Evolutionary conservation across 2,888 invertebrate genomes (phyloP).

Genomic region (Dolomedes plantarius): DNA sequence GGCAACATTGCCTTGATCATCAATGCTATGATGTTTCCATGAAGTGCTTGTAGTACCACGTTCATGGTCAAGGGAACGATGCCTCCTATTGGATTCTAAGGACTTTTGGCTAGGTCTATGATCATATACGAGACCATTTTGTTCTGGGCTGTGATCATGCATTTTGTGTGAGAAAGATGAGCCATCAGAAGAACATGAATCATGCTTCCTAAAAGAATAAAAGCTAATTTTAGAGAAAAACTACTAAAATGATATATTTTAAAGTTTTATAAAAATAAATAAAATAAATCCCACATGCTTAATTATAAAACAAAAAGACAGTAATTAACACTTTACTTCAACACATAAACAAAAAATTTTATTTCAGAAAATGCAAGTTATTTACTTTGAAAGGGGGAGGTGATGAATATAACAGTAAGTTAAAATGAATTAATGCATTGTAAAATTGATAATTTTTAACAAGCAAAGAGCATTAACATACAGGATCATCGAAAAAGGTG

Average conservation of each 20-base stretch:
- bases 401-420: too few species aligned
- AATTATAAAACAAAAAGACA: too few species aligned
- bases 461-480: too few species aligned
- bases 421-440: too few species aligned
- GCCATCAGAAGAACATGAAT: conserved; percentile 67
- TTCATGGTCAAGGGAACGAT: conserved; percentile 64
- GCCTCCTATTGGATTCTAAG: conserved; percentile 36
- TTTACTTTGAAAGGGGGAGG: too few species aligned
- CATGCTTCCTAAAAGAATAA: conserved; percentile 56
- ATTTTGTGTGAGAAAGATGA: conserved; percentile 60
- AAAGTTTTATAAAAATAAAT: background rate
- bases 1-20: conserved; percentile 41
- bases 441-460: too few species aligned
- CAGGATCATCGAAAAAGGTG: too few species aligned
- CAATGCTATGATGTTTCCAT: conserved; percentile 66
- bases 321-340: too few species aligned
- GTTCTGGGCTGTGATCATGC: conserved; percentile 66
- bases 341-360: too few species aligned
- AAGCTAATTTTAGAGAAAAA: background rate
- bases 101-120: conserved; percentile 39
- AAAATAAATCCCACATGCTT: too few species aligned
- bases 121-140: conserved; percentile 58
- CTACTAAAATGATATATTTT: background rate
- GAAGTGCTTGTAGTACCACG: conserved; percentile 56
- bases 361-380: too few species aligned